These are phyloP conservation scores for Dolichopus griseipennis DNA, from an alignment of 2,888 invertebrate genomes.

Conservation along the genomic window DNA sequence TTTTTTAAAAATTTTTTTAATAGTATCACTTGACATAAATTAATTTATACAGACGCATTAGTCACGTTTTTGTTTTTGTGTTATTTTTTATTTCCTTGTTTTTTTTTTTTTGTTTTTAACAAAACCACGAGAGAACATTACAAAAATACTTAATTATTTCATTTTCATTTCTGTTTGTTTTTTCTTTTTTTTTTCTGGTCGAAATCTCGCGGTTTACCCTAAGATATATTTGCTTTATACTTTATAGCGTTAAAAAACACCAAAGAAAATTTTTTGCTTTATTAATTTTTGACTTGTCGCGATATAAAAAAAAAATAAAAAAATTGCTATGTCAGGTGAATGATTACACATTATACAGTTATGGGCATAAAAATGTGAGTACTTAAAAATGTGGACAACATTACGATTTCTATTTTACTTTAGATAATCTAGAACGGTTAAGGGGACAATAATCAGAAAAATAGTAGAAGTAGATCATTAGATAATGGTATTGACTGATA, in stretches of 20 bases:
- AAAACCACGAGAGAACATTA: not conserved
- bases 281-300: not conserved
- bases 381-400: no score
- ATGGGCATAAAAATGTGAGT: no score
- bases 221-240: not conserved
- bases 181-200: not conserved
- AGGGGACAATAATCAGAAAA: no score
- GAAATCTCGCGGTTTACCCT: not conserved
- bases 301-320: not conserved
- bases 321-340: not conserved
- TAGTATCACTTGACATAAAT: not conserved
- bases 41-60: constrained; percentile 1
- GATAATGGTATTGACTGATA: no score
- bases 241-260: not conserved
- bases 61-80: not conserved
- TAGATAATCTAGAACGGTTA: no score
- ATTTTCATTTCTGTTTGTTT: not conserved
- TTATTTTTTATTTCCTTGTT: no score
- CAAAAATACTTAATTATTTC: not conserved
- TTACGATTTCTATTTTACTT: no score
- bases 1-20: no score
- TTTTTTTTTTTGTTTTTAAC: not conserved
- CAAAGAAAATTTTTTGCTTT: not conserved
- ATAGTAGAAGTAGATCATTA: no score
- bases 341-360: not conserved